Conservation (phyloP, 2,113 vertebrate species). For the Sakesphorus luctuosus region DNA sequence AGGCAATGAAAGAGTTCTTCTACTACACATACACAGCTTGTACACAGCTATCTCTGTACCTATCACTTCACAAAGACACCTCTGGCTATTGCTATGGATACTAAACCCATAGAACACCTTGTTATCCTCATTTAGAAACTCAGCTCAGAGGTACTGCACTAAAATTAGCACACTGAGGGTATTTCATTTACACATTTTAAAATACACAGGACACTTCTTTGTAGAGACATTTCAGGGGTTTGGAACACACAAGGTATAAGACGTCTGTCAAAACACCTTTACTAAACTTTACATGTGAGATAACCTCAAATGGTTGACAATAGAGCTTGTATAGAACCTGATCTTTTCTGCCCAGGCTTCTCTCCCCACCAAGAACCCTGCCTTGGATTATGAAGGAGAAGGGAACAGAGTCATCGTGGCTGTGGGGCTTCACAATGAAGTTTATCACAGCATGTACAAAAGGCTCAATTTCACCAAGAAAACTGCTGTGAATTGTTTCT, state of each 20-base stretch:
- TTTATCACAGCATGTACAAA: background rate
- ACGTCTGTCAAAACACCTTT: background rate
- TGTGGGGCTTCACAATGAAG: background rate
- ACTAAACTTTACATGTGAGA: background rate
- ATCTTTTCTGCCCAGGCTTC: background rate
- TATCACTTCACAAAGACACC: background rate
- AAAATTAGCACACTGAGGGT: background rate
- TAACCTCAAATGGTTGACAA: background rate
- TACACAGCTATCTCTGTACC: background rate
- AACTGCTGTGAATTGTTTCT: background rate
- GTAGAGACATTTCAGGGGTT: background rate
- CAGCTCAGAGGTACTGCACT: background rate
- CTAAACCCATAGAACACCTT: background rate
- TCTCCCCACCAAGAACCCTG: background rate
- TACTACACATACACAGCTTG: background rate
- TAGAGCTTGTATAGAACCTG: fast-evolving
- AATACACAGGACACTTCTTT: background rate
- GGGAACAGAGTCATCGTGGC: background rate
- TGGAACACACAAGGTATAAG: background rate
- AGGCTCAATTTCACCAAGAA: background rate
- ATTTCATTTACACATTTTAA: background rate
- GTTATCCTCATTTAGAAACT: background rate
- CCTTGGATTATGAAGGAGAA: background rate
- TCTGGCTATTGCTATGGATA: background rate
- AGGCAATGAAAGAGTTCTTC: background rate